Conservation (phyloP, 2,797 vertebrate genomes). For the Neostethus bicornis region DNA sequence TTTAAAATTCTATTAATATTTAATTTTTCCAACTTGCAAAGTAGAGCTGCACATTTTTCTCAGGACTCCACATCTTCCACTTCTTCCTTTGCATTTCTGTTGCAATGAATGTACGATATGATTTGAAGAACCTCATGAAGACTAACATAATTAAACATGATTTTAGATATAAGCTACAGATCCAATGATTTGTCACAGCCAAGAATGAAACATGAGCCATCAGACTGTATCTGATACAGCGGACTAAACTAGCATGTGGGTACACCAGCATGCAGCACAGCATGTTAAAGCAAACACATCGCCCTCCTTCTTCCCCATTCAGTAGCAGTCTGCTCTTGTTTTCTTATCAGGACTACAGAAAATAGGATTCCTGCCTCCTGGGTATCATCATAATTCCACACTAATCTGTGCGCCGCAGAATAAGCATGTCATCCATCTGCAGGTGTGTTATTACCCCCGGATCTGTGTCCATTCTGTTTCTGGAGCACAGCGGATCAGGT, state of each 20-base stretch:
- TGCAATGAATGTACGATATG: neutral
- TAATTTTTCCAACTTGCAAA: no score
- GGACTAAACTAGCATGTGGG: slow-evolving; percentile 54
- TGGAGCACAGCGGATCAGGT: slow-evolving; percentile 48
- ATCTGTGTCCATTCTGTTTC: slow-evolving; percentile 48
- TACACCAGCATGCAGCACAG: slow-evolving; percentile 51
- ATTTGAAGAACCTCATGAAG: neutral
- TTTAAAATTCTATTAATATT: no score
- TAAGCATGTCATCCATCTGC: slow-evolving; percentile 56
- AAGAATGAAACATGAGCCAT: slow-evolving; percentile 46
- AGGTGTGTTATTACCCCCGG: slow-evolving; percentile 58
- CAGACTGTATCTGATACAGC: slow-evolving; percentile 53
- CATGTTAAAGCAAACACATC: slow-evolving; percentile 61
- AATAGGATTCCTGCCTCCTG: slow-evolving; percentile 75
- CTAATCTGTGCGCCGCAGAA: slow-evolving; percentile 72
- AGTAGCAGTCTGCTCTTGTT: slow-evolving; percentile 64
- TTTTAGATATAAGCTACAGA: slow-evolving; percentile 33
- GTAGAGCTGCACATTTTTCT: no score
- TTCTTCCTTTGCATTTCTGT: neutral
- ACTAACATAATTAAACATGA: slow-evolving; percentile 36
- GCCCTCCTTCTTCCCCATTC: slow-evolving; percentile 34
- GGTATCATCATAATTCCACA: slow-evolving; percentile 75
- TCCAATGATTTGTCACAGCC: slow-evolving; percentile 39
- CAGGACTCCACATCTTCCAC: no score
- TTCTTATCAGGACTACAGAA: slow-evolving; percentile 73